Percentiles rank a stretch among this genome's conserved stretches.
Evolutionary conservation across 2,797 vertebrate genomes (phyloP).

Genomic region (Onychomys leucogaster): DNA sequence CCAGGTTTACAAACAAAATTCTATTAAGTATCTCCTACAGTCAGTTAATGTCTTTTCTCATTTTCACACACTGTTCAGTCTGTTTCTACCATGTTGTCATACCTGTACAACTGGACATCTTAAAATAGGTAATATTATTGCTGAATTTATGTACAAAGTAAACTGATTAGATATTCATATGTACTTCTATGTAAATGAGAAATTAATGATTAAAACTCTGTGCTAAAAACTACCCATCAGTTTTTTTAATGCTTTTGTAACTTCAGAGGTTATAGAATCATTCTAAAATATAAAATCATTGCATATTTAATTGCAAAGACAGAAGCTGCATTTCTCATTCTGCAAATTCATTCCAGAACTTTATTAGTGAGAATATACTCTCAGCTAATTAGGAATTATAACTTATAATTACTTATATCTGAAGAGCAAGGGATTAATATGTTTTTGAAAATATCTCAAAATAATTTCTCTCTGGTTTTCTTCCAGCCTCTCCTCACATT

Average conservation of each 20-base stretch:
- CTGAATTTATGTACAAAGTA: neutral
- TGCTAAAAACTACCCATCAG: neutral
- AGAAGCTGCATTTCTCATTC: constrained; percentile 44
- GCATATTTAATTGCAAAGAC: constrained; percentile 46
- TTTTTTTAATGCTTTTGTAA: neutral
- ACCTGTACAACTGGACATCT: neutral
- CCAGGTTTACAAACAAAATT: constrained; percentile 19
- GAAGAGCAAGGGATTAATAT: constrained; percentile 78
- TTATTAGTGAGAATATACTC: constrained; percentile 64
- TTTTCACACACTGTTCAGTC: neutral
- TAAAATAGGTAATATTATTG: neutral
- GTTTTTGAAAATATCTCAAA: constrained; percentile 77
- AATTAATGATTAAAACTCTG: constrained; percentile 8
- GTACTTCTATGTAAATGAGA: neutral
- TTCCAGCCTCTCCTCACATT: constrained; percentile 71
- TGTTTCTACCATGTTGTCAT: neutral
- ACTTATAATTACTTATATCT: constrained; percentile 79
- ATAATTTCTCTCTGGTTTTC: constrained; percentile 76
- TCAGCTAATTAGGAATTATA: constrained; percentile 78
- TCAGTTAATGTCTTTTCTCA: neutral
- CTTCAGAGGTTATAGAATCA: neutral
- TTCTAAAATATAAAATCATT: constrained; percentile 22
- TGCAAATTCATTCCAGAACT: constrained; percentile 58
- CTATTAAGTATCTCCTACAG: neutral
- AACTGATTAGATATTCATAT: neutral